A percentile compares a stretch with the other conserved stretches of the same genome.
These are phyloP conservation scores for Poeciliopsis retropinna DNA, from an alignment of 2,113 vertebrate genomes.

Conservation along the genomic window DNA sequence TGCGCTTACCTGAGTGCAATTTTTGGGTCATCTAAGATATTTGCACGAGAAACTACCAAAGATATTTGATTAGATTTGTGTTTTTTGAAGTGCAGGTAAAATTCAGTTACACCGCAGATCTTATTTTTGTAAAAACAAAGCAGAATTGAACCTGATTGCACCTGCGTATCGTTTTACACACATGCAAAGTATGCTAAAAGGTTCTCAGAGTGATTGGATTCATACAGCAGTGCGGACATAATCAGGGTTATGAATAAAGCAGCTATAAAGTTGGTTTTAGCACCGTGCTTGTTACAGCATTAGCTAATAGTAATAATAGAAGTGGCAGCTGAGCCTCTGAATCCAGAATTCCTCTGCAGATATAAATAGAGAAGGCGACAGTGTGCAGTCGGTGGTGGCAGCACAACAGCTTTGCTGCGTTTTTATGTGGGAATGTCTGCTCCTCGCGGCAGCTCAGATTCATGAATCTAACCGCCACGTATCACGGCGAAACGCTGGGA, in stretches of 20 bases:
- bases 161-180: background rate
- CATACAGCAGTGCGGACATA: constrained; percentile 44
- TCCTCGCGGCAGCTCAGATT: background rate
- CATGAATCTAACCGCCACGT: constrained; percentile 19
- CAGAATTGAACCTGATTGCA: too few species aligned
- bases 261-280: constrained; percentile 48
- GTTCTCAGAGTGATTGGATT: constrained; percentile 1
- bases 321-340: constrained; percentile 78
- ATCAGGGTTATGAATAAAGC: constrained; percentile 62
- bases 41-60: too few species aligned
- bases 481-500: constrained; percentile 12
- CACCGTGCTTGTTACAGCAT: constrained; percentile 70
- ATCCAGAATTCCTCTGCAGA: constrained; percentile 70
- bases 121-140: too few species aligned
- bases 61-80: too few species aligned
- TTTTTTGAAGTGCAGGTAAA: too few species aligned
- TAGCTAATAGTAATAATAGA: constrained; percentile 81
- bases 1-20: too few species aligned
- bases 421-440: constrained; percentile 44
- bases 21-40: too few species aligned
- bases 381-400: constrained; percentile 48
- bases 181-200: background rate
- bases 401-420: constrained; percentile 49
- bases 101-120: too few species aligned
- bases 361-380: constrained; percentile 77